Percentiles rank a stretch among this genome's conserved stretches.
Evolutionary conservation across 2,888 invertebrate species (phyloP).

Genomic region (Congeria kusceri): DNA sequence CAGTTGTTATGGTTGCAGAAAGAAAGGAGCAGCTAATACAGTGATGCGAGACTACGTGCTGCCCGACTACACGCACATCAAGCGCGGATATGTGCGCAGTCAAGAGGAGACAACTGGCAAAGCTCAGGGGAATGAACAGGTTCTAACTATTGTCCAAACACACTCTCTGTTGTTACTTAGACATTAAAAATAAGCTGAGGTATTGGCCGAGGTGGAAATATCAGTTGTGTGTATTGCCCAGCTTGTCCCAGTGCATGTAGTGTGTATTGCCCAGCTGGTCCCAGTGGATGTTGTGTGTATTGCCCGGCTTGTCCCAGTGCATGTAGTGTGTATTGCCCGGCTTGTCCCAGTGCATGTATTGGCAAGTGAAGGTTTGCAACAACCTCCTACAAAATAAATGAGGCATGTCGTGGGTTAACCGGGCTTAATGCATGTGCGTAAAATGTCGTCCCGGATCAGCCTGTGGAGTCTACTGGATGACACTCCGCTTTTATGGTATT

Average conservation of each 20-base stretch:
- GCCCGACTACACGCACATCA: constrained; percentile 96
- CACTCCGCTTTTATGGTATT: too few species aligned
- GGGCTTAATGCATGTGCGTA: too few species aligned
- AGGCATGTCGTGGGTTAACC: too few species aligned
- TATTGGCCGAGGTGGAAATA: too few species aligned
- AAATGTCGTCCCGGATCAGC: too few species aligned
- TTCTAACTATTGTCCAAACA: constrained; percentile 42
- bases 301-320: background rate
- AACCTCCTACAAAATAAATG: too few species aligned
- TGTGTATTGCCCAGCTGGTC: background rate
- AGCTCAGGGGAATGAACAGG: constrained; percentile 86
- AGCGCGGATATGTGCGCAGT: constrained; percentile 91
- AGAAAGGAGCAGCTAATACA: constrained; percentile 87
- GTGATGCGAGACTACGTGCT: constrained; percentile 96
- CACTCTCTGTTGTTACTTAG: too few species aligned
- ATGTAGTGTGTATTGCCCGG: too few species aligned
- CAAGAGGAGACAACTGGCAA: constrained; percentile 85
- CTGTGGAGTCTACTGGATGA: too few species aligned
- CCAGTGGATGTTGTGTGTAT: background rate
- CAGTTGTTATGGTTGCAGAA: constrained; percentile 71
- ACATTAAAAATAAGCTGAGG: too few species aligned
- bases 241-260: background rate
- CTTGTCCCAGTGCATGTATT: too few species aligned
- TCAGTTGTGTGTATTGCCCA: background rate
- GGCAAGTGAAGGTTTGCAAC: too few species aligned